phyloP scores from a whole-genome alignment of 2,797 vertebrate species.

The Cossypha polioptera region DNA sequence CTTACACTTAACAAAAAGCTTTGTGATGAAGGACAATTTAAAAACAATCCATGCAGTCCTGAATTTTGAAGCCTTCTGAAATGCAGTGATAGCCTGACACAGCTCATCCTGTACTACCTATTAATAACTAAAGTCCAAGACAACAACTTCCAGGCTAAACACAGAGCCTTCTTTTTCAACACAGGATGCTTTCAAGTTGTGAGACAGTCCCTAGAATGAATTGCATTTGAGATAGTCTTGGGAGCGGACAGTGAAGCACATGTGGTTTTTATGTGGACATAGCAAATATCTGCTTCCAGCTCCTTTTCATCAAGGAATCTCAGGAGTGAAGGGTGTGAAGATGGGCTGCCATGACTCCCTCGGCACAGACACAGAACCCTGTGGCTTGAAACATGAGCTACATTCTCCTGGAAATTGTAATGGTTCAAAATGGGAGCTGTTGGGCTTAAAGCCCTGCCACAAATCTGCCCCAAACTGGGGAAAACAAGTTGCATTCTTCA shows the following conservation, averaged over 20 bases:
- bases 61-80: neutral
- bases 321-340: neutral
- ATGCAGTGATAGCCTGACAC: neutral
- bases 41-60: neutral
- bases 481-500: neutral
- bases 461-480: neutral
- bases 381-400: neutral
- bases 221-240: neutral
- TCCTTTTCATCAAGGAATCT: neutral
- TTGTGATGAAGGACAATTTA: neutral
- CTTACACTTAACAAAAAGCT: neutral
- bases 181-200: neutral
- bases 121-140: neutral
- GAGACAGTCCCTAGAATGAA: neutral
- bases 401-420: neutral
- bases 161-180: neutral
- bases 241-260: neutral
- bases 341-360: neutral
- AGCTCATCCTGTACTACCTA: neutral
- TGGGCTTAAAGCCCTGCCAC: neutral
- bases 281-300: neutral
- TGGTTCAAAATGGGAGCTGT: neutral
- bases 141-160: neutral
- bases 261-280: neutral
- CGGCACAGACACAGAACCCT: neutral